phyloP scores from a whole-genome alignment of 37 sponge, comb jelly and placozoan species.

The Beroe ovata region DNA sequence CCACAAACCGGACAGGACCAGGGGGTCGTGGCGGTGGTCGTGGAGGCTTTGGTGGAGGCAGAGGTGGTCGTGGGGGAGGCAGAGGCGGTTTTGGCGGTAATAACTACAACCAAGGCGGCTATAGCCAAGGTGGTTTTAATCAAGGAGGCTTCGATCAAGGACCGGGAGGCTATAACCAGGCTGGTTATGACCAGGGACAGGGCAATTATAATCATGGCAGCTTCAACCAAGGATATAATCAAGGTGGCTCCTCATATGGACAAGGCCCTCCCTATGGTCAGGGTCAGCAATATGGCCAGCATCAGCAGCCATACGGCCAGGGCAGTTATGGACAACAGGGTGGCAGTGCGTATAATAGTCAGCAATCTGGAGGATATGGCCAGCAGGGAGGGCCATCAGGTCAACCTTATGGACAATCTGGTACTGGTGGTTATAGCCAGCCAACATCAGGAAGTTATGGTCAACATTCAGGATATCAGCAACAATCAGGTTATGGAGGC shows the following conservation, averaged over 20 bases:
- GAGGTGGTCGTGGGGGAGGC: background rate
- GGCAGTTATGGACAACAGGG: background rate
- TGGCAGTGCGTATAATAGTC: background rate
- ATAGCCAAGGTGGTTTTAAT: constrained; percentile 15
- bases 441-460: constrained; percentile 1
- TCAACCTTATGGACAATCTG: background rate
- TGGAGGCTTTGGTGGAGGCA: background rate
- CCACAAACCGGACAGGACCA: background rate
- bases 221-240: background rate
- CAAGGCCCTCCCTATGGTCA: background rate
- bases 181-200: constrained; percentile 43
- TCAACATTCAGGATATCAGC: background rate
- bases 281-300: background rate
- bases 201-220: background rate
- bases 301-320: background rate
- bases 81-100: background rate
- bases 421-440: background rate
- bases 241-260: background rate
- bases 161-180: background rate
- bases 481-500: constrained; percentile 21
- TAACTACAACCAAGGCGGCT: constrained; percentile 16
- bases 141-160: constrained; percentile 10
- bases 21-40: constrained; percentile 9
- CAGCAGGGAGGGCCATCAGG: background rate
- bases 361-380: constrained; percentile 17